These are phyloP conservation scores for Brachyrhaphis roseni DNA, from an alignment of 2,797 vertebrate genomes.

Conservation along the genomic window DNA sequence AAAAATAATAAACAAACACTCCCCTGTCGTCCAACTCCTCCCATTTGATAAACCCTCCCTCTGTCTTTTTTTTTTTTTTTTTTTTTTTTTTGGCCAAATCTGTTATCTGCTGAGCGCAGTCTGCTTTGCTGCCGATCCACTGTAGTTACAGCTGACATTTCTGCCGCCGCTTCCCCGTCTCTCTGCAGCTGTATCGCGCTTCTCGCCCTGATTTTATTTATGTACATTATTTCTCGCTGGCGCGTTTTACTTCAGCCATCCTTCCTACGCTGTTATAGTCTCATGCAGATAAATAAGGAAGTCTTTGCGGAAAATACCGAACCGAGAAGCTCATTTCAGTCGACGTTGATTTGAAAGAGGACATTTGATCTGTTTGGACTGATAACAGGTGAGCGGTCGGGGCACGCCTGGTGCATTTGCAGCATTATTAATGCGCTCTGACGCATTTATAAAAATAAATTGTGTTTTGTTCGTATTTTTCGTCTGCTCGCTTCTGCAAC, in stretches of 20 bases:
- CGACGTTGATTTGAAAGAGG: slow-evolving; percentile 23
- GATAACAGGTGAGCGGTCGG: slow-evolving; percentile 65
- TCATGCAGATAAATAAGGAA: not conserved
- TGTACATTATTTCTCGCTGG: not conserved
- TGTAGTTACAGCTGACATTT: slow-evolving; percentile 35
- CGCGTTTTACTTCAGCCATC: not conserved
- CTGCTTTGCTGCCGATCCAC: slow-evolving; percentile 34
- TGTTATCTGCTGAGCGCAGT: no score
- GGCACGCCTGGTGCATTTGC: slow-evolving; percentile 39
- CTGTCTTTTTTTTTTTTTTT: slow-evolving; percentile 31
- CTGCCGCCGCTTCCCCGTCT: slow-evolving; percentile 5
- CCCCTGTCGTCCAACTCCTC: slow-evolving; percentile 59
- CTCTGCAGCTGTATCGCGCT: slow-evolving; percentile 7
- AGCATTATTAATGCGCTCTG: slow-evolving; percentile 14
- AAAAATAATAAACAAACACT: slow-evolving; percentile 24
- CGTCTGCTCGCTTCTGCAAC: not conserved
- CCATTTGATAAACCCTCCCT: slow-evolving; percentile 72
- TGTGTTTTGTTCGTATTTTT: slow-evolving; percentile 2
- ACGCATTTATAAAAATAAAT: not conserved
- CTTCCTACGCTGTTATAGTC: not conserved
- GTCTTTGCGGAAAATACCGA: slow-evolving; percentile 28
- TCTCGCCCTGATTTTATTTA: slow-evolving; percentile 1
- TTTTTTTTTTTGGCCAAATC: not conserved
- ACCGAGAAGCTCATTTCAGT: slow-evolving; percentile 11
- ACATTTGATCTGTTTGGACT: slow-evolving; percentile 18